Evolutionary conservation across 2,113 vertebrate genomes (phyloP).

Genomic region (Phalacrocorax brasilianus): DNA sequence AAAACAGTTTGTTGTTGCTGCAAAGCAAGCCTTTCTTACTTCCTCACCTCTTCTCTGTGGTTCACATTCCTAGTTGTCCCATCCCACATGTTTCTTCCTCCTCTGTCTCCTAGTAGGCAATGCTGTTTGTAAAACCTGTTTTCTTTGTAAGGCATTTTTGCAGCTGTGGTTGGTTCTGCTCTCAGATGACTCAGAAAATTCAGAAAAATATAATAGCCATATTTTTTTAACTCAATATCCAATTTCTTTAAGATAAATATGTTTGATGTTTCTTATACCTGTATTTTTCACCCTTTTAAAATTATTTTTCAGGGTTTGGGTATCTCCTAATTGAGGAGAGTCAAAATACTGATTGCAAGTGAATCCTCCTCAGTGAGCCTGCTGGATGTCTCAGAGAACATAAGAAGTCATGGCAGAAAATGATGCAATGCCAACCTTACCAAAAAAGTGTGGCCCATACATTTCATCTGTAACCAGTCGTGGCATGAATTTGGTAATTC

Average conservation of each 20-base stretch:
- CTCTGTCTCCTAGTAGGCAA: not conserved
- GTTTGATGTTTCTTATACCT: not conserved
- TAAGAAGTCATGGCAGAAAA: constrained; percentile 80
- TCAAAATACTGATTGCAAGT: constrained; percentile 12
- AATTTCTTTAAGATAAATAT: not conserved
- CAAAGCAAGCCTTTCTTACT: not conserved
- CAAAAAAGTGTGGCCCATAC: constrained; percentile 78
- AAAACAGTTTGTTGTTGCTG: not conserved
- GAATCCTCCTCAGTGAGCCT: not conserved
- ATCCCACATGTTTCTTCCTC: not conserved
- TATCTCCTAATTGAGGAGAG: constrained; percentile 49
- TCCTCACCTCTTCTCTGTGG: not conserved
- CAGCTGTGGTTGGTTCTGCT: not conserved
- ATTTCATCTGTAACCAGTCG: constrained; percentile 85
- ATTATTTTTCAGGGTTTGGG: constrained; percentile 69
- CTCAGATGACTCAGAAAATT: constrained; percentile 7
- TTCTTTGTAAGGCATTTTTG: not conserved
- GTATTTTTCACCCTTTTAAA: not conserved
- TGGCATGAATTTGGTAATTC: constrained; percentile 87
- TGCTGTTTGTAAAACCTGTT: not conserved
- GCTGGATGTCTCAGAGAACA: constrained; percentile 43
- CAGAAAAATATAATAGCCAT: not conserved
- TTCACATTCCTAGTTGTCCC: not conserved
- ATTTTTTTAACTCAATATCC: not conserved
- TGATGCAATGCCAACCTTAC: constrained; percentile 61